These are phyloP conservation scores for Protomyctophum bolini DNA, from an alignment of 2,113 vertebrate species.

Conservation along the genomic window DNA sequence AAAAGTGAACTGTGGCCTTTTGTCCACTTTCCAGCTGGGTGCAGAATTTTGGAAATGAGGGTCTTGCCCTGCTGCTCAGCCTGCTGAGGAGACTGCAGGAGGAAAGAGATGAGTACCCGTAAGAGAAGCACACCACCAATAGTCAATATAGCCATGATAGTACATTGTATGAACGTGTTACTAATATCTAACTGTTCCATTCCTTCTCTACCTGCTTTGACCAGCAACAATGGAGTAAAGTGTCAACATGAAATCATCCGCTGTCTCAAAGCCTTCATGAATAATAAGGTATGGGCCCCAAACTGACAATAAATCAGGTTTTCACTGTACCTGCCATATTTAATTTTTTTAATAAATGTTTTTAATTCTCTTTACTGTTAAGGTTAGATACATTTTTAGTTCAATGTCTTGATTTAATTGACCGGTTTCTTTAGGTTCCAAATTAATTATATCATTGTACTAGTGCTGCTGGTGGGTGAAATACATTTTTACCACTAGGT, in stretches of 20 bases:
- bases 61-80: constrained; percentile 82
- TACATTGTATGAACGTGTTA: constrained; percentile 1
- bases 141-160: not conserved
- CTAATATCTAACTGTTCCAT: constrained; percentile 1
- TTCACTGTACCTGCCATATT: not conserved
- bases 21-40: constrained; percentile 83
- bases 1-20: not conserved
- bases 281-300: constrained; percentile 84
- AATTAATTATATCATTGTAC: not conserved
- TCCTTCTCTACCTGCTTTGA: constrained; percentile 9
- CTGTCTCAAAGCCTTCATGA: constrained; percentile 93
- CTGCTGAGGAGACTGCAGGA: constrained; percentile 86
- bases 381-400: too few relatives aligned
- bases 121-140: constrained; percentile 45
- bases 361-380: too few relatives aligned
- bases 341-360: too few relatives aligned
- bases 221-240: constrained; percentile 69
- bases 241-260: constrained; percentile 89
- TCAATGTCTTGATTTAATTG: too few relatives aligned
- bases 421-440: too few relatives aligned
- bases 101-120: constrained; percentile 84
- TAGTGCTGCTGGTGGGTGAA: not conserved
- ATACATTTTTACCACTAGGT: constrained; percentile 29
- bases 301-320: not conserved
- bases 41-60: constrained; percentile 90